Evolutionary conservation across 2,888 invertebrate genomes (phyloP), one percentile per base, ranked within the genome.

Genomic region (Halictus ligatus): DNA sequence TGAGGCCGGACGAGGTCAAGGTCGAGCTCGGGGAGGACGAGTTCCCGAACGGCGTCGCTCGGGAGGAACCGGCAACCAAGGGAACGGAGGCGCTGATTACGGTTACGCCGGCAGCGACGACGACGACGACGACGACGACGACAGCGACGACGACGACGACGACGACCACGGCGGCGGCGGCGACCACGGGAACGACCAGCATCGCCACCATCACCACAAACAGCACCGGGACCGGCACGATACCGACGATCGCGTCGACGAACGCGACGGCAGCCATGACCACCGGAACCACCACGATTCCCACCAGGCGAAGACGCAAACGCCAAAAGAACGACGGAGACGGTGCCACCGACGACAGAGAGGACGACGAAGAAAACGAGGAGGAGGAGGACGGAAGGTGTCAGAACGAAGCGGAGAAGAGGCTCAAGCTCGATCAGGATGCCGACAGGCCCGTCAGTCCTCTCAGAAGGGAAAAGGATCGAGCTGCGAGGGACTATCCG

Each of bases 1-100:
- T 92, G 92, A 95, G 90, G 90, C 92, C 95, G 69, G 95, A 95
- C 69, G 96, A 96, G 94, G 96, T 96, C 25, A 96, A 96, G 71
- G 93, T 96, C 92, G 96, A 96, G 94, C 95, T 95, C 80, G 93
- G 96, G 88, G 91, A 90, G 81, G 89, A 89, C 75, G 87, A 88
- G 74, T 50, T 81, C 78, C 79, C 85, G 72, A 87, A 91, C 88
- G 85, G 81, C 29, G 89, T 90, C 85, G 88, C 86, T 78, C 89
- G 89, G 43, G 92, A 92, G 46, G 91, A 88, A n/a, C 80, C 89
- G 75, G 43, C 81, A 64, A 88, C 86, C 87, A 85, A 83, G 88
- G 35, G 77, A 78, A 83, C 89, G 83, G 69, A 76, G 46, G 21
- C 87, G 67, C 10, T 80, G 79, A n/a, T 82, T 21, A 74, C 88